phyloP scores from a whole-genome alignment of 2,888 invertebrate species.

The Pilophorus perplexus region DNA sequence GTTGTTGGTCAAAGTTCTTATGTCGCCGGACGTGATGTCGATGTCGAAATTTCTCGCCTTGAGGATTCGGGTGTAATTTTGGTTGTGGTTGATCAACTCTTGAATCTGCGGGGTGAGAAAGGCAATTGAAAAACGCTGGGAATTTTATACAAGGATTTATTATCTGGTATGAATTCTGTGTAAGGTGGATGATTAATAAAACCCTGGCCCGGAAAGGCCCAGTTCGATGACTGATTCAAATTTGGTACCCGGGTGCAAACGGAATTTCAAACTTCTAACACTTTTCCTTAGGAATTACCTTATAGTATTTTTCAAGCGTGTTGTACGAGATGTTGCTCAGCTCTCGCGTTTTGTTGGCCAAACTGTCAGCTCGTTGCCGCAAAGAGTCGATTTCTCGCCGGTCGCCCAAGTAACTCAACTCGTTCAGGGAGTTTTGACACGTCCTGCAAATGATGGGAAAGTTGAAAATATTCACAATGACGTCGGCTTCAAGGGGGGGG shows the following conservation, averaged over 20 bases:
- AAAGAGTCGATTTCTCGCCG: constrained; percentile 43
- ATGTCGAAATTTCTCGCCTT: constrained; percentile 38
- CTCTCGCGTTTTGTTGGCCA: constrained; percentile 41
- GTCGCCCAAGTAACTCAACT: constrained; percentile 45
- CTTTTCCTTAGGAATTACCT: constrained; percentile 36
- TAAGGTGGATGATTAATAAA: too few species aligned
- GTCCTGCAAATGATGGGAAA: not conserved
- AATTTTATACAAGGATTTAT: not conserved
- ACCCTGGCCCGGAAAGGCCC: too few species aligned
- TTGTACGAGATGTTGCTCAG: constrained; percentile 40
- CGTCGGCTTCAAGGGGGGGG: too few species aligned
- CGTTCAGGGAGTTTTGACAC: constrained; percentile 45
- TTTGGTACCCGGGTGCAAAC: too few species aligned
- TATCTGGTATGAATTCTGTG: not conserved
- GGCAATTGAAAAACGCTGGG: not conserved
- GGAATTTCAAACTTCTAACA: too few species aligned
- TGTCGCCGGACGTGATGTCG: constrained; percentile 32
- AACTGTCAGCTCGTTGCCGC: constrained; percentile 35
- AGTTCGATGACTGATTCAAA: too few species aligned
- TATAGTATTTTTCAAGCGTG: constrained; percentile 41
- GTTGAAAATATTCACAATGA: too few species aligned
- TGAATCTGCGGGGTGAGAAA: constrained; percentile 33
- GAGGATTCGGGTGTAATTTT: constrained; percentile 38
- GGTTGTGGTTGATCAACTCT: constrained; percentile 35
- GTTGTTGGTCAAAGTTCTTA: constrained; percentile 46